Conservation (phyloP, 2,797 vertebrate species). For the Sciurus carolinensis region DNA sequence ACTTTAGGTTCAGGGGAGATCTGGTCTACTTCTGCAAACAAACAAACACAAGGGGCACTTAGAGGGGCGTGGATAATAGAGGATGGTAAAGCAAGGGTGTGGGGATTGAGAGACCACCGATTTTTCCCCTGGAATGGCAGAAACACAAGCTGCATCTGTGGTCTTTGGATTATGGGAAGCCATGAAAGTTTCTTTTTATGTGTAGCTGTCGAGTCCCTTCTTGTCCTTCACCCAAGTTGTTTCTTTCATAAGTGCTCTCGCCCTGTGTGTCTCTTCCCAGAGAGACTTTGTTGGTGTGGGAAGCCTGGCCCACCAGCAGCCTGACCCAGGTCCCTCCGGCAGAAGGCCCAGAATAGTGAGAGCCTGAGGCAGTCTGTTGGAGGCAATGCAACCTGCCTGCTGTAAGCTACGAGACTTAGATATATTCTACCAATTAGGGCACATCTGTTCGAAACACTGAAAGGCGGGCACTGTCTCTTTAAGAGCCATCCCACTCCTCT, state of each 20-base stretch:
- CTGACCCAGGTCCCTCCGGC: neutral
- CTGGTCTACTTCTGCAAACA: neutral
- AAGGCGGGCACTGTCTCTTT: slow-evolving; percentile 84
- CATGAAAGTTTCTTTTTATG: neutral
- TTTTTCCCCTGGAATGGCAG: neutral
- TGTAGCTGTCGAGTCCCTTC: neutral
- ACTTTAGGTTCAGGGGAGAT: neutral
- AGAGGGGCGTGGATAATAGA: neutral
- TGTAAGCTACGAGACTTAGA: slow-evolving; percentile 83
- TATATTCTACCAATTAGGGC: slow-evolving; percentile 85
- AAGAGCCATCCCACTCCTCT: slow-evolving; percentile 86
- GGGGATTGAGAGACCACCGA: neutral
- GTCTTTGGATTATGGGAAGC: neutral
- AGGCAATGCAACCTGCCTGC: slow-evolving; percentile 73
- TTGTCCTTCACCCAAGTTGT: neutral
- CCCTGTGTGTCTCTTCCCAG: neutral
- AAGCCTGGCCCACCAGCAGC: slow-evolving; percentile 2
- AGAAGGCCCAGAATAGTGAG: slow-evolving; percentile 61
- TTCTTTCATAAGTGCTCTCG: neutral
- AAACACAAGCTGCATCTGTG: neutral
- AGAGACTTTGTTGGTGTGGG: neutral
- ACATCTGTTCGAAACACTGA: slow-evolving; percentile 84
- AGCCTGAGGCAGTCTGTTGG: slow-evolving; percentile 52
- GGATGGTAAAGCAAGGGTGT: neutral
- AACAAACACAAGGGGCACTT: neutral